These are phyloP conservation scores for Ploceus nigricollis DNA, from an alignment of 2,113 vertebrate genomes.

Conservation along the genomic window DNA sequence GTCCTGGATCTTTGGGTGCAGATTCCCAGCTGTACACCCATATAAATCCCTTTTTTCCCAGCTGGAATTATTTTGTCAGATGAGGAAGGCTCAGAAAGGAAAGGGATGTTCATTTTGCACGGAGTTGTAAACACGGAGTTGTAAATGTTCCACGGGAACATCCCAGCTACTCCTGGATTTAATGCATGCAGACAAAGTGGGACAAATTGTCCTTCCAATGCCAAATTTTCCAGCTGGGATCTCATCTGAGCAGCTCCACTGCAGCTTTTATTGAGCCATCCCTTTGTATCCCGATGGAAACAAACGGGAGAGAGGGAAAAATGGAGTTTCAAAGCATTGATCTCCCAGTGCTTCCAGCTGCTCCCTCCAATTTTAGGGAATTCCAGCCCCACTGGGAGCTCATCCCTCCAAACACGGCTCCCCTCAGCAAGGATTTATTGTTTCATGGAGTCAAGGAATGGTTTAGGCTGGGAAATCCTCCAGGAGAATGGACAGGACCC, in stretches of 20 bases:
- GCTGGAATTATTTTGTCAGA: background rate
- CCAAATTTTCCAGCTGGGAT: background rate
- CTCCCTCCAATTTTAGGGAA: background rate
- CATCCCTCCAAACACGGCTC: background rate
- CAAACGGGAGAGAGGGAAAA: background rate
- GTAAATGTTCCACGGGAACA: background rate
- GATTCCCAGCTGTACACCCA: background rate
- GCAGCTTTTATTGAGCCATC: background rate
- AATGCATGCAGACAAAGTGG: accelerated
- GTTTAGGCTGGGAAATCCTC: background rate
- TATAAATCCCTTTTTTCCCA: background rate
- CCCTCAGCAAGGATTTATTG: background rate
- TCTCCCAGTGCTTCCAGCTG: background rate
- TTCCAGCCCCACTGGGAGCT: background rate
- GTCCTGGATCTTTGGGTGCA: background rate
- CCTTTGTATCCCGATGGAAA: background rate
- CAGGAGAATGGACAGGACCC: background rate
- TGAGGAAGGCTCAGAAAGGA: background rate
- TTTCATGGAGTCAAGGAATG: accelerated
- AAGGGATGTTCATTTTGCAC: background rate
- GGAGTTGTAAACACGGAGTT: background rate
- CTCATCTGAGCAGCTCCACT: background rate
- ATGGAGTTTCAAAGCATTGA: background rate
- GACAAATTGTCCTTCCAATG: background rate
- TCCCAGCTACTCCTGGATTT: background rate